Evolutionary conservation across 2,797 vertebrate species (phyloP), one percentile per base, ranked within the genome.

Genomic region (Hoplostethus atlanticus): DNA sequence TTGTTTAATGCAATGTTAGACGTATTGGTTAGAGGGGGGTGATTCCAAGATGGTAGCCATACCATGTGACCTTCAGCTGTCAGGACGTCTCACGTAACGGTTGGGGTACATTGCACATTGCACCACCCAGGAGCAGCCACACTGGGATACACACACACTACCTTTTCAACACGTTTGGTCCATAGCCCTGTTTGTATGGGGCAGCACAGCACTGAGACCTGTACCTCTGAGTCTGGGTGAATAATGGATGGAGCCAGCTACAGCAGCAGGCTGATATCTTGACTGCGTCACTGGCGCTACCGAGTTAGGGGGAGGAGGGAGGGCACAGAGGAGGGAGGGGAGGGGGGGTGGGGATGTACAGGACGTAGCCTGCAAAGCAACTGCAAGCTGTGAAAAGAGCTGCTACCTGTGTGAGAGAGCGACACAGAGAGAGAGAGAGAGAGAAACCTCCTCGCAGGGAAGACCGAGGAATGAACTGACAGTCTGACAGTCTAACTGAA

Each of bases 241-340:
- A 92, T 94, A 87, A 92, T 90, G 81, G 57, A 93, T 89, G 89
- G 70, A 82, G 76, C 77, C 55, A 67, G 68, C 68, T 58, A 48
- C 62, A 67, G 74, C 81, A 89, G 89, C 77, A 80, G 71, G 53
- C 79, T 79, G 83, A 87, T 68, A 71, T 80, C 84, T 76, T 62
- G 51, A 73, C 87, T 91, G 90, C 91, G 90, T 94, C 93, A 93
- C 86, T 83, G 6, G 74, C 64, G 83, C 87, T 71, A 86, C 70
- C 21, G 61, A 63, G 31, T 25, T 6, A 50, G 59, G 58, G 58
- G 53, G 67, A 36, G 47, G 44, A 56, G 52, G 21, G 17, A 48
- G 34, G 13, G 15, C 31, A 34, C 47, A 40, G 52, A 28, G n/a
- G 40, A 25, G 36, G 31, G 16, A 6, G 30, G 52, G 48, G 16